Base-by-base conservation (phyloP, 2,888 invertebrate species). In the Tetranychus piercei region DNA sequence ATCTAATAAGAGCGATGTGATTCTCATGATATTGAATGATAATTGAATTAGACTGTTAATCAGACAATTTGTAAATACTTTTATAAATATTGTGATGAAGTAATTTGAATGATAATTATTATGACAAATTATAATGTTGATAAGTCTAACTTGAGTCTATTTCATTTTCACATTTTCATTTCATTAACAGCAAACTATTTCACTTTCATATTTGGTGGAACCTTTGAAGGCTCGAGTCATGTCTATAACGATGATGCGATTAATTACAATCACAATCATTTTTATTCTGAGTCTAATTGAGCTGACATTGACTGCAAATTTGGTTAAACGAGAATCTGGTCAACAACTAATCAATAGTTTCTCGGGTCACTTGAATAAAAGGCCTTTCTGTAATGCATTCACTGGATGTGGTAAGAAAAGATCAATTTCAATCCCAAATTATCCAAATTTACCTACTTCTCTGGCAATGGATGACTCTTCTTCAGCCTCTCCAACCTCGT, bases 301-400 rank as follows among this genome's bases (percentile, higher is more conserved):
- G 15, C 15, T 15, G 15, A 55, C 55, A 55, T 55, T 55, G 9
- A 55, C 55, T 55, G 55, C 11, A 15, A 55, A 55, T 55, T 55
- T 55, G 55, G 55, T 55, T 55, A 55, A 55, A 55, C 55, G 55
- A 15, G 55, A 55, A 15, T 9, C 15, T 55, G 55, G 55, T 55
- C 55, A 55, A 55, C 55, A 55, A 55, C 15, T 55, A 55, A 55
- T 55, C 15, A 55, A 55, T 15, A 55, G 55, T 55, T 15, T 55
- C 55, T 55, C 55, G 9, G 55, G 55, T 55, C 55, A 69, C 11
- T 69, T 71, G 22, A 44, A 23, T 6, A 77, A 77, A 73, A 72
- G 77, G 45, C 76, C 77, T 8, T 76, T 77, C 73, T 77, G 77
- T 72, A 77, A 77, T 65, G 76, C 77, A 23, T 77, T 77, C 73